Evolutionary conservation across 2,888 invertebrate species (phyloP).

Genomic region (Papilio protenor): DNA sequence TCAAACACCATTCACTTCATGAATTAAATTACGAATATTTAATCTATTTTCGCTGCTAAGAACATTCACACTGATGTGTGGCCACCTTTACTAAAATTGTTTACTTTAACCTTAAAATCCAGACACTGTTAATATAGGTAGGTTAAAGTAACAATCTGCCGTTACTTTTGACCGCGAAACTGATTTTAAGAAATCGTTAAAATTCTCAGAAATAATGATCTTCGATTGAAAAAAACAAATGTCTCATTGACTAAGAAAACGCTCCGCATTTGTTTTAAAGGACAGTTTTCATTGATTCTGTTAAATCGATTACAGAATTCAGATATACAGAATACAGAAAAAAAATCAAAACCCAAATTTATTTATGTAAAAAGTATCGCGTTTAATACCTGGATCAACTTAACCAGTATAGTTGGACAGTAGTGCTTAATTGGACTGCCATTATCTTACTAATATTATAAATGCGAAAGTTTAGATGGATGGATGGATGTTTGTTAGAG

Average conservation of each 20-base stretch:
- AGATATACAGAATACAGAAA: background rate
- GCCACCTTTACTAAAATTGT: conserved; percentile 3
- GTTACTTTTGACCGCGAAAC: background rate
- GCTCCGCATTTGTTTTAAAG: background rate
- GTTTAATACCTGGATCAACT: no score
- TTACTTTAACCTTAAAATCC: conserved; percentile 31
- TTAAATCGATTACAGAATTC: background rate
- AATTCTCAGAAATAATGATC: background rate
- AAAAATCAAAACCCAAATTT: background rate
- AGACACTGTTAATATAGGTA: conserved; percentile 25
- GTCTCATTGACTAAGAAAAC: background rate
- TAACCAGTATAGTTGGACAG: no score
- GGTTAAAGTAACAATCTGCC: conserved; percentile 14
- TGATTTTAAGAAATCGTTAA: background rate
- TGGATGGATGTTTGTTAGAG: no score
- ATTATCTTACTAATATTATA: no score
- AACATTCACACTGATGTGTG: background rate
- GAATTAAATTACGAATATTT: background rate
- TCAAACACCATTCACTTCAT: background rate
- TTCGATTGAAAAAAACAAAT: background rate
- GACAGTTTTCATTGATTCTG: background rate
- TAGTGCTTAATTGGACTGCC: no score
- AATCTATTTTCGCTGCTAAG: background rate
- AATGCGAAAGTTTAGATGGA: no score
- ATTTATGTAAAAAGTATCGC: background rate